These are phyloP conservation scores for Caprella mutica DNA, from an alignment of 2,888 invertebrate genomes.

Conservation along the genomic window DNA sequence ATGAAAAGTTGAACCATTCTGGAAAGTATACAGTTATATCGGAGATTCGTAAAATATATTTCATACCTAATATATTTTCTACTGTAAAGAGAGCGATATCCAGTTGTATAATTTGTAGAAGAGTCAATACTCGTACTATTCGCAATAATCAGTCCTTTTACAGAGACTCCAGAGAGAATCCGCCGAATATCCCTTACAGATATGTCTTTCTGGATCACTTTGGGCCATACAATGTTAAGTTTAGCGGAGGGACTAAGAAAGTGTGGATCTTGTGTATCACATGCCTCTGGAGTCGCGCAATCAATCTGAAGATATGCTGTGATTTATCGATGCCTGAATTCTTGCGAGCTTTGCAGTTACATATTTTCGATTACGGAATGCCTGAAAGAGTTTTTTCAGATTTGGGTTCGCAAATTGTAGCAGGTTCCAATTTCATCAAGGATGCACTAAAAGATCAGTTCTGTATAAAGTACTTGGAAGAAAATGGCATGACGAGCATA, in stretches of 20 bases:
- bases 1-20: neutral
- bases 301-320: neutral
- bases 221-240: neutral
- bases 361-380: neutral
- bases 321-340: neutral
- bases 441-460: neutral
- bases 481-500: neutral
- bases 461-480: neutral
- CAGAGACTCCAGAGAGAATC: neutral
- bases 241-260: neutral
- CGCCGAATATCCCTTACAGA: neutral
- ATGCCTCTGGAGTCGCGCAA: constrained; percentile 4
- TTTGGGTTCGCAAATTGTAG: neutral
- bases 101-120: neutral
- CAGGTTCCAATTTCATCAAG: neutral
- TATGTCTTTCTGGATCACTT: neutral
- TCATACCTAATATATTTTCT: neutral
- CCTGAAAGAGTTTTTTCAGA: neutral
- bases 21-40: neutral
- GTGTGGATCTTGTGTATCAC: constrained; percentile 1
- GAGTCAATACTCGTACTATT: neutral
- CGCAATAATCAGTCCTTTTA: neutral
- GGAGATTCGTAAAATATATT: neutral
- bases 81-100: neutral
- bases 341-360: neutral